A percentile compares a stretch with the other conserved stretches of the same genome.
Conservation (phyloP, 1,140 invertebrate species). For the Neotoxoptera formosana region DNA sequence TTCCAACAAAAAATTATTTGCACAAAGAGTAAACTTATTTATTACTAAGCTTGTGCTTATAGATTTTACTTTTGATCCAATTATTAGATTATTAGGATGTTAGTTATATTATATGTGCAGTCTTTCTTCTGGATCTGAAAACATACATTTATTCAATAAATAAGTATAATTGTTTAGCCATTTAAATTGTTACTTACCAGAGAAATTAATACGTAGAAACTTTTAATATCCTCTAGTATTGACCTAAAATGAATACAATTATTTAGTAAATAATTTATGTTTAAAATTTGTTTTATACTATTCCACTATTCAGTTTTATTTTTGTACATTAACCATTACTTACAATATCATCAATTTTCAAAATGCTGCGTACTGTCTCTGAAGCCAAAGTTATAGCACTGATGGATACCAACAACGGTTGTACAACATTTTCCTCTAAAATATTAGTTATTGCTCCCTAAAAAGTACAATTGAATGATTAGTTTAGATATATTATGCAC, state of each 20-base stretch:
- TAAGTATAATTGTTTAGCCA: not conserved
- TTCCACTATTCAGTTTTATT: not conserved
- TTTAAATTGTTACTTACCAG: not conserved
- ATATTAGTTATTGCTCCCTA: constrained; percentile 95
- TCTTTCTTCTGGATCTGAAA: constrained; percentile 51
- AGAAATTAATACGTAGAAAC: not conserved
- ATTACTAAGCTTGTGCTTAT: not conserved
- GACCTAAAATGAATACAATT: constrained; percentile 52
- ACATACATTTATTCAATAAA: not conserved
- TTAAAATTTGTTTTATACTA: not conserved
- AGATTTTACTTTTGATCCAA: constrained; percentile 34
- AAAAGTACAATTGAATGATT: constrained; percentile 38
- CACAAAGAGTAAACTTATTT: not conserved
- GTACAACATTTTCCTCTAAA: constrained; percentile 95
- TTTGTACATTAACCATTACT: constrained; percentile 63
- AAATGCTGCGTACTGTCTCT: constrained; percentile 96
- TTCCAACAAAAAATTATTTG: constrained; percentile 44
- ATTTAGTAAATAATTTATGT: not conserved
- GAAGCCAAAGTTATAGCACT: constrained; percentile 94
- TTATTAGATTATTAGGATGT: constrained; percentile 16
- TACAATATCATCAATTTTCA: constrained; percentile 99
- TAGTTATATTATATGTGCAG: constrained; percentile 50
- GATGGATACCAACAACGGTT: constrained; percentile 93
- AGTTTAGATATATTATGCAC: not conserved
- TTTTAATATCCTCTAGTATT: constrained; percentile 50